Evolutionary conservation across 2,888 invertebrate genomes (phyloP).

Genomic region (Eremobia ochroleuca): DNA sequence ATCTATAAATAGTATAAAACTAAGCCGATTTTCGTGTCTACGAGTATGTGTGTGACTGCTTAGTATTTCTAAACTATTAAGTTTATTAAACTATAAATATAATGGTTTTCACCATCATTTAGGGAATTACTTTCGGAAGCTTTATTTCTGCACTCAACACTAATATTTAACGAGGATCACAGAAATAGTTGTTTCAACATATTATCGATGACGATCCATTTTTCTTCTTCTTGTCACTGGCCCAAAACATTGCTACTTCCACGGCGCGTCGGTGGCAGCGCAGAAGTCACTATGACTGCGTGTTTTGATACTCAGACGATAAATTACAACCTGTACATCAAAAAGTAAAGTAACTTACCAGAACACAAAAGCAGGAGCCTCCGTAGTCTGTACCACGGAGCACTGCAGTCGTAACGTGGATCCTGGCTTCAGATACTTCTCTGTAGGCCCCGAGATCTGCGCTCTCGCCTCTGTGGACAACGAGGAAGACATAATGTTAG

Average conservation of each 20-base stretch:
- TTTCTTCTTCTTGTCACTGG: no score
- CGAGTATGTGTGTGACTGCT: background rate
- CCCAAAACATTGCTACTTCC: no score
- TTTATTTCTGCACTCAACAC: no score
- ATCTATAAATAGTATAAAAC: background rate
- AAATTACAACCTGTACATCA: background rate
- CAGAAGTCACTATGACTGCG: no score
- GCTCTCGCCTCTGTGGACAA: slow-evolving; percentile 94
- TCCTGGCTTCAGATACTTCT: slow-evolving; percentile 97
- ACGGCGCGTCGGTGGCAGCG: background rate
- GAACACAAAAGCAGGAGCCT: slow-evolving; percentile 95
- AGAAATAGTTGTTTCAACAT: no score
- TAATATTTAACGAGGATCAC: no score
- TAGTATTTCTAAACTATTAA: background rate
- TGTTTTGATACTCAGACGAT: background rate
- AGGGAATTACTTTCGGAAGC: background rate
- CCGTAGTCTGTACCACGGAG: slow-evolving; percentile 95
- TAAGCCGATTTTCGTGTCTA: background rate
- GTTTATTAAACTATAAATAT: no score
- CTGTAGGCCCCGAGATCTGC: slow-evolving; percentile 96
- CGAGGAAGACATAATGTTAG: background rate
- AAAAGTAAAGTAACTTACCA: slow-evolving; percentile 88
- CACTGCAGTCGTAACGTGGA: slow-evolving; percentile 96
- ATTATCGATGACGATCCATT: no score
- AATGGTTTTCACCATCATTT: background rate